phyloP scores from a whole-genome alignment of 2,888 invertebrate genomes.

The Chloromyia formosa region DNA sequence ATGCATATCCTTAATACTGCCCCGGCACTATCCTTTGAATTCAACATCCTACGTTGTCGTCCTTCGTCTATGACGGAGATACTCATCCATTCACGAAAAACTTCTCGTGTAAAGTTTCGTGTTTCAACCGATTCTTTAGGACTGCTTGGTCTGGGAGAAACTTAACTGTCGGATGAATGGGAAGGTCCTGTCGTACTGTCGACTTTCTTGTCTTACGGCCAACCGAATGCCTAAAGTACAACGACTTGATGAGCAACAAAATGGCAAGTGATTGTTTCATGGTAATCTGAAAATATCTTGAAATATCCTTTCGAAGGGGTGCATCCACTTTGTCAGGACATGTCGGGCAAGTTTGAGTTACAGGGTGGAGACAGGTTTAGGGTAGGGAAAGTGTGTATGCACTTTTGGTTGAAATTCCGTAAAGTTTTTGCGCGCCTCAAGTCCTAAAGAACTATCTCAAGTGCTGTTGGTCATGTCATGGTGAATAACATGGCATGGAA shows the following conservation, averaged over 20 bases:
- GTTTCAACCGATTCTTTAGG: background rate
- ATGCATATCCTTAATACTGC: constrained; percentile 41
- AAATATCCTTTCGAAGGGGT: constrained; percentile 11
- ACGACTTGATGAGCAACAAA: constrained; percentile 38
- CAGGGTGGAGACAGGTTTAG: background rate
- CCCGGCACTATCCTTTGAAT: background rate
- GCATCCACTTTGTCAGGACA: background rate
- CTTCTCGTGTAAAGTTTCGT: constrained; percentile 34
- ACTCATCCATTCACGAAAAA: constrained; percentile 42
- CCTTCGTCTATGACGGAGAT: background rate
- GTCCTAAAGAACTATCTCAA: background rate
- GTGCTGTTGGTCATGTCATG: constrained; percentile 4
- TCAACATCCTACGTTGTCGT: background rate
- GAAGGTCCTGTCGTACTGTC: background rate
- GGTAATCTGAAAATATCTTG: constrained; percentile 10
- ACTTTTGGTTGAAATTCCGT: background rate
- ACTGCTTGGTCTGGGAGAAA: no score
- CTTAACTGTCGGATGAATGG: background rate
- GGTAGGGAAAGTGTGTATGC: background rate
- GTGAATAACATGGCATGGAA: background rate
- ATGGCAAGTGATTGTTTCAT: constrained; percentile 40
- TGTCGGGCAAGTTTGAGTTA: background rate
- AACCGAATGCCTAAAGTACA: constrained; percentile 10
- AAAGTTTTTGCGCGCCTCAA: background rate
- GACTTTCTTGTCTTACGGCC: constrained; percentile 15